Percentiles rank a stretch among this genome's conserved stretches.
phyloP scores from a whole-genome alignment of 2,797 vertebrate species.

The Manis pentadactyla region DNA sequence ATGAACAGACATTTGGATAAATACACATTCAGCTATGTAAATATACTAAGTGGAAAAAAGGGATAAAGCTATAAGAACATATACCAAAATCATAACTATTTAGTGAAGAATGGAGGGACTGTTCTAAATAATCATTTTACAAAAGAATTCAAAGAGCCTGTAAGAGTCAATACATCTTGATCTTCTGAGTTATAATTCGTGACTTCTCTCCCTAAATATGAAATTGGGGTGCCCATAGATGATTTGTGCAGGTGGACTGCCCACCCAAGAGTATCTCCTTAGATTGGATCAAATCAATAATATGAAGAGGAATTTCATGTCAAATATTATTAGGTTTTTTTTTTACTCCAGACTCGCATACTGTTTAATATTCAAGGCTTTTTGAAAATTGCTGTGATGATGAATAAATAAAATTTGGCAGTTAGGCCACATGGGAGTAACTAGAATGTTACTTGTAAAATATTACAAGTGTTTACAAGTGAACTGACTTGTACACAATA shows the following conservation, averaged over 20 bases:
- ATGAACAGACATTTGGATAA: background rate
- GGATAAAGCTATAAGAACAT: background rate
- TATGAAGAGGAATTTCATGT: fast-evolving
- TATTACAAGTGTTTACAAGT: no score
- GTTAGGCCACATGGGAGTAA: no score
- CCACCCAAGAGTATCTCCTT: fast-evolving
- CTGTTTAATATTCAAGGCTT: background rate
- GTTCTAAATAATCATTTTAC: background rate
- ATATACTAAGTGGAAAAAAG: background rate
- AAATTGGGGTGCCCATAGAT: fast-evolving
- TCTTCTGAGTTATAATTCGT: no score
- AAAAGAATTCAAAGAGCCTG: fast-evolving
- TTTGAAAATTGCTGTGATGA: background rate
- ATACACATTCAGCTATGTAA: background rate
- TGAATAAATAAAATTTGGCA: background rate
- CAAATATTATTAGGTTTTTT: background rate
- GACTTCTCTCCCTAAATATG: no score
- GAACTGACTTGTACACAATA: no score
- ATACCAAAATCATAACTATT: background rate
- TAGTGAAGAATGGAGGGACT: fast-evolving
- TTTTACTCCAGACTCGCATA: fast-evolving
- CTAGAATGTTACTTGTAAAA: background rate
- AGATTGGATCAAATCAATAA: background rate
- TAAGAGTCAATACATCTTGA: no score
- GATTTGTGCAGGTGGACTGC: fast-evolving